Evolutionary conservation across 2,113 vertebrate genomes (phyloP).

Genomic region (Rhinoptilus africanus): DNA sequence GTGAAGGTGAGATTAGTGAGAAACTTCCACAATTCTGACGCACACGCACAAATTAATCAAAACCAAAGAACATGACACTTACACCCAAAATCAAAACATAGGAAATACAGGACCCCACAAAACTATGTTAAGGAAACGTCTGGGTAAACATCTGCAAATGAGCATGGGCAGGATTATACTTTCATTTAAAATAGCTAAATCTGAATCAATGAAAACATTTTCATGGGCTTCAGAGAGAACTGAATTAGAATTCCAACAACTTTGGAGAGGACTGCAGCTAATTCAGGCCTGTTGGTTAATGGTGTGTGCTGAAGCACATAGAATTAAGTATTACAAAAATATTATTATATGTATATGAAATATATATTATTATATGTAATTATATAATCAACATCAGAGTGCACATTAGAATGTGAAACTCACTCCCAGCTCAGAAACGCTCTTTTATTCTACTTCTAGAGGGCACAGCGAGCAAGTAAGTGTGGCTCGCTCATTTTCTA

Average conservation of each 20-base stretch:
- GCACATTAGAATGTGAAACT: neutral
- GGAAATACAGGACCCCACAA: constrained; percentile 3
- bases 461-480: neutral
- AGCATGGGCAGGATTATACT: neutral
- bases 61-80: neutral
- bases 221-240: neutral
- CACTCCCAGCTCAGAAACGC: neutral
- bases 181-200: neutral
- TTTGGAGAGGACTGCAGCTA: neutral
- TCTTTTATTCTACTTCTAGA: neutral
- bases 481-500: neutral
- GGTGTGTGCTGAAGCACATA: neutral
- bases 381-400: neutral
- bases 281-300: neutral
- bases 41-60: neutral
- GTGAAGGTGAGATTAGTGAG: neutral
- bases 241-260: neutral
- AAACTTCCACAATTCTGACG: neutral
- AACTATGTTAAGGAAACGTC: neutral
- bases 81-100: constrained; percentile 11
- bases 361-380: neutral
- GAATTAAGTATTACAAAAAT: neutral
- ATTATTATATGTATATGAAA: neutral
- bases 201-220: neutral
- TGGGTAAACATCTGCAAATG: constrained; percentile 3